Evolutionary conservation across 2,888 invertebrate species (phyloP).

Genomic region (Stenurella melanura): DNA sequence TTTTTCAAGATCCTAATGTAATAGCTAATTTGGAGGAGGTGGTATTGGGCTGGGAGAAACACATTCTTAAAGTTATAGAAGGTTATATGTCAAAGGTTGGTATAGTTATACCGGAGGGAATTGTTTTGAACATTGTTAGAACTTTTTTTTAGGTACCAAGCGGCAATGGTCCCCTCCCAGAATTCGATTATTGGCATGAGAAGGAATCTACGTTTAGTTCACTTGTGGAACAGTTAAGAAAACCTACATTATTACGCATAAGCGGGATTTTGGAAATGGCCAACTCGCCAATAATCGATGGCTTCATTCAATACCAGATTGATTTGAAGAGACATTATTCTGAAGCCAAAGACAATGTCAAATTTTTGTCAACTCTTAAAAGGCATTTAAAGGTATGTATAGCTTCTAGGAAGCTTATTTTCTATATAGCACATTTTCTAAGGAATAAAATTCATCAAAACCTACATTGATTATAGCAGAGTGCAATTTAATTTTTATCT

Average conservation of each 20-base stretch:
- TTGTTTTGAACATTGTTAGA: background rate
- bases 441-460: no score
- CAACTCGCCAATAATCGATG: slow-evolving; percentile 76
- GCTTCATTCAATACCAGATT: slow-evolving; percentile 78
- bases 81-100: slow-evolving; percentile 75
- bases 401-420: background rate
- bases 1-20: slow-evolving; percentile 74
- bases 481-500: no score
- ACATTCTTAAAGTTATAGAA: slow-evolving; percentile 78
- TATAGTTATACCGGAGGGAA: background rate
- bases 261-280: slow-evolving; percentile 76
- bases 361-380: slow-evolving; percentile 84
- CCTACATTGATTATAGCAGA: no score
- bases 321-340: slow-evolving; percentile 81
- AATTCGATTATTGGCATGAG: slow-evolving; percentile 91
- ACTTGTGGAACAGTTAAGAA: slow-evolving; percentile 88
- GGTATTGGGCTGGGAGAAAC: slow-evolving; percentile 80
- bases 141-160: slow-evolving; percentile 74
- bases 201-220: slow-evolving; percentile 85
- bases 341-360: slow-evolving; percentile 86
- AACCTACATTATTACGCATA: slow-evolving; percentile 80
- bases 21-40: slow-evolving; percentile 78
- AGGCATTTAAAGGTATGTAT: slow-evolving; percentile 82
- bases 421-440: no score
- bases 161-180: slow-evolving; percentile 87